Evolutionary conservation across 2,888 invertebrate species (phyloP).

Genomic region (Nowickia ferox): DNA sequence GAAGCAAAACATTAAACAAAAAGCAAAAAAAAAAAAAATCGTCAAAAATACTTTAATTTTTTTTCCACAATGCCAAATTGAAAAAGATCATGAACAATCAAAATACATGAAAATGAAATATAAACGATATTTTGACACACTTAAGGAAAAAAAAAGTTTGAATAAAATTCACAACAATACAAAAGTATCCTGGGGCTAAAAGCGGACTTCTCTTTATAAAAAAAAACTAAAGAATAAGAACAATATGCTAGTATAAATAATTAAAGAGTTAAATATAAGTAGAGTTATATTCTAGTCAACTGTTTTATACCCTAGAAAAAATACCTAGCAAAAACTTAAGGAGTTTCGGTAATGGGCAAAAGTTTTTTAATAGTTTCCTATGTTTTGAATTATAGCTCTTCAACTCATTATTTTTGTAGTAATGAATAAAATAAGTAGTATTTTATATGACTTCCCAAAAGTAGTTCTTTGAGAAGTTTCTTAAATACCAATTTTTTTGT

Average conservation of each 20-base stretch:
- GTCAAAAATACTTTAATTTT: constrained; percentile 56
- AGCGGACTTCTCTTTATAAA: constrained; percentile 46
- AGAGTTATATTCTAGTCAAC: constrained; percentile 1
- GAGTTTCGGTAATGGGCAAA: too few species aligned
- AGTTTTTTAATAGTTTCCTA: too few species aligned
- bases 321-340: background rate
- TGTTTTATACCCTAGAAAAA: constrained; percentile 1
- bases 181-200: constrained; percentile 65
- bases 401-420: too few species aligned
- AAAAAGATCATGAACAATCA: constrained; percentile 73
- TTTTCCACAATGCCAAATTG: constrained; percentile 72
- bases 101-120: constrained; percentile 64
- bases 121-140: constrained; percentile 70
- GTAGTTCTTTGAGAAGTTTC: too few species aligned
- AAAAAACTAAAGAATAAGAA: constrained; percentile 32
- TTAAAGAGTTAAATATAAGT: background rate
- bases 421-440: too few species aligned
- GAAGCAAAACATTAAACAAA: constrained; percentile 15
- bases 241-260: constrained; percentile 23
- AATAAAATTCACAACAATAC: constrained; percentile 58
- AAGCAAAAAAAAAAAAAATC: constrained; percentile 17
- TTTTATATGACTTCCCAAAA: too few species aligned
- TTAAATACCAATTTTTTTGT: too few species aligned
- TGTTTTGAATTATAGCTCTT: too few species aligned
- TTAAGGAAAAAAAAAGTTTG: constrained; percentile 48